Conservation (phyloP, 1,140 invertebrate species). For the Trichogramma pretiosum region DNA sequence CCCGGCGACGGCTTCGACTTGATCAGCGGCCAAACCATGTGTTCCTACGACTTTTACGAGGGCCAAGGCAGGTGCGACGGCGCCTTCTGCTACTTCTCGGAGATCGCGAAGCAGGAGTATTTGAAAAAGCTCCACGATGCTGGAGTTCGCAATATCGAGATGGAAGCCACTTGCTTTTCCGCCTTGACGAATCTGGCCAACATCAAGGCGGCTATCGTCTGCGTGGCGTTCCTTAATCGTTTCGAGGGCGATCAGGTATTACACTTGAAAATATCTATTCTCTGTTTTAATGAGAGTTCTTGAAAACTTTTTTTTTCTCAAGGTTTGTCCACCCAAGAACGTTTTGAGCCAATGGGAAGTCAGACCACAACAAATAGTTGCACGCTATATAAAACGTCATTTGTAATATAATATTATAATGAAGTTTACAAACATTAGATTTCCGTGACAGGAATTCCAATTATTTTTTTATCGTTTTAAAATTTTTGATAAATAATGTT, state of each 20-base stretch:
- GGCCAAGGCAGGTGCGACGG: constrained; percentile 91
- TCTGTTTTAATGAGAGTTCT: neutral
- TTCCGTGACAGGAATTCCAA: too few relatives aligned
- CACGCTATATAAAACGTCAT: constrained; percentile 4
- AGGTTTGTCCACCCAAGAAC: constrained; percentile 78
- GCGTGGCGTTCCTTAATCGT: constrained; percentile 87
- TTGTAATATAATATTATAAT: too few relatives aligned
- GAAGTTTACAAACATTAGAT: too few relatives aligned
- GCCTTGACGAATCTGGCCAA: constrained; percentile 90
- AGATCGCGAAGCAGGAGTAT: constrained; percentile 83
- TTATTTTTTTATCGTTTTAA: too few relatives aligned
- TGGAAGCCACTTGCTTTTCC: constrained; percentile 90
- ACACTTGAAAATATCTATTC: too few relatives aligned
- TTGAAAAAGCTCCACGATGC: constrained; percentile 64
- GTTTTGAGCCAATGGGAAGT: constrained; percentile 46
- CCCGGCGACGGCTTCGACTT: constrained; percentile 70
- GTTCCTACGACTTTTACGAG: constrained; percentile 96
- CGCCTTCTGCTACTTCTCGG: constrained; percentile 89
- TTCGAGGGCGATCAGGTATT: constrained; percentile 87
- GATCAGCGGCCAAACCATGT: constrained; percentile 85
- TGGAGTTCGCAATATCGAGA: constrained; percentile 93
- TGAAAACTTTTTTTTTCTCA: constrained; percentile 16
- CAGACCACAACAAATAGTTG: constrained; percentile 7
- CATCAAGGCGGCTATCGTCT: constrained; percentile 89
- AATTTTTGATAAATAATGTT: too few relatives aligned